Evolutionary conservation across 2,113 vertebrate genomes (phyloP).

Genomic region (Petaurus breviceps): DNA sequence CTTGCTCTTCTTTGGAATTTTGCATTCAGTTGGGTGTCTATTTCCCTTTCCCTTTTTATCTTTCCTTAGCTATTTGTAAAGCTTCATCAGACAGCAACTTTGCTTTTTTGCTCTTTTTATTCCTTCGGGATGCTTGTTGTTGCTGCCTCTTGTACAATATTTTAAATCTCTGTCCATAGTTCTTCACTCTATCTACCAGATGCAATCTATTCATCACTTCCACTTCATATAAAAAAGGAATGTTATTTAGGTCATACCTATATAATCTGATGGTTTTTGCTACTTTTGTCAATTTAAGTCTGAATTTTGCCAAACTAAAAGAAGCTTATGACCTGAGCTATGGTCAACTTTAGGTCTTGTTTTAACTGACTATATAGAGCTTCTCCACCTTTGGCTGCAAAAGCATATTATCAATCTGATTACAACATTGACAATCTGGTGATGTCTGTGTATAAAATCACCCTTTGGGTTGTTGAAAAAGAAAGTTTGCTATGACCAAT

Average conservation of each 20-base stretch:
- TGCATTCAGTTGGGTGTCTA: neutral
- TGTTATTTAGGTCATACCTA: neutral
- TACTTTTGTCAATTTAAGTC: neutral
- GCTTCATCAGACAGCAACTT: neutral
- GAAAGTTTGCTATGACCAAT: neutral
- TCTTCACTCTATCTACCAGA: neutral
- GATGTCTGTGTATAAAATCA: neutral
- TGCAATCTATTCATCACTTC: neutral
- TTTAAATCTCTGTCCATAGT: neutral
- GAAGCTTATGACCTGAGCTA: no score
- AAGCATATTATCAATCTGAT: neutral
- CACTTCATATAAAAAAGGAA: neutral
- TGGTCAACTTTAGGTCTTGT: neutral
- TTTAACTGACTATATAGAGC: neutral
- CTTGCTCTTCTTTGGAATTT: neutral
- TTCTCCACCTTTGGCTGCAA: neutral
- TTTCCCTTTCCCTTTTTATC: neutral
- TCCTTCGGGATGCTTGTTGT: no score
- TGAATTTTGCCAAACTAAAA: neutral
- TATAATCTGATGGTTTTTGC: neutral
- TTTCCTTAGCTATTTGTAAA: neutral
- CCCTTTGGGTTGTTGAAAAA: neutral
- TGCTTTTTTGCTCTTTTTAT: neutral
- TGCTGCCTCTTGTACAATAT: neutral
- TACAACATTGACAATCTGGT: neutral